Base-by-base conservation (phyloP, 1,140 invertebrate species). In the Pseudomyrmex sp. region DNA sequence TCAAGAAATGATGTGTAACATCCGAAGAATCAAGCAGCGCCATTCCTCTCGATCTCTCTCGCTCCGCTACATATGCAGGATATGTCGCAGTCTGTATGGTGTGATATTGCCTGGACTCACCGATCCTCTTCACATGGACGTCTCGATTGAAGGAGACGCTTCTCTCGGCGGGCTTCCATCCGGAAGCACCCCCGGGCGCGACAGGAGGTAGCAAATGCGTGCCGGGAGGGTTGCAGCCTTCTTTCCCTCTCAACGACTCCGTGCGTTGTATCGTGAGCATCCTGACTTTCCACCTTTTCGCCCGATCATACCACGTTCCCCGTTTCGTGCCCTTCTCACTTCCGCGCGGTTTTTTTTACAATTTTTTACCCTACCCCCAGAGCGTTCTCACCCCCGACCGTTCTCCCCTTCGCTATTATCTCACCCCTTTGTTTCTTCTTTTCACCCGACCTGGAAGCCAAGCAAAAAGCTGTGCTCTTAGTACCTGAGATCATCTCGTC, bases 101-200 rank as follows among this genome's bases (percentile, higher is more conserved):
- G 92, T 89, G 92, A 93, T 80, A 72, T 92, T 90, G 90, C 91
- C 90, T 90, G 88, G 92, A 94, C 96, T 97, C 96, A 97, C 97
- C 97, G 94, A 98, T 97, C 95, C 97, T 95, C 94, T 98, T 98
- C 89, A 98, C 96, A 94, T 97, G 97, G 88, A 98, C 97, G 96
- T 98, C 97, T 92, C 97, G 96, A 95, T 98, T 97, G 95, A 98
- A 98, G 90, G 97, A 98, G 90, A 98, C 97, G 89, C 96, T 95
- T 86, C 96, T 96, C 90, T 95, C 95, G 73, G 93, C 92, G 65
- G 95, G 95, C 87, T 92, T 92, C 84, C 90, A 90, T 79, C 86
- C 86, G 84, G 88, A 62, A 66, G 74, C 85, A 84, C 86, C 85
- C 85, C 72, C 88, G 82, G 88, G 61, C 26, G 74, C 54, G 20